Base-by-base conservation (phyloP, 2,113 vertebrate genomes). In the Origma solitaria region DNA sequence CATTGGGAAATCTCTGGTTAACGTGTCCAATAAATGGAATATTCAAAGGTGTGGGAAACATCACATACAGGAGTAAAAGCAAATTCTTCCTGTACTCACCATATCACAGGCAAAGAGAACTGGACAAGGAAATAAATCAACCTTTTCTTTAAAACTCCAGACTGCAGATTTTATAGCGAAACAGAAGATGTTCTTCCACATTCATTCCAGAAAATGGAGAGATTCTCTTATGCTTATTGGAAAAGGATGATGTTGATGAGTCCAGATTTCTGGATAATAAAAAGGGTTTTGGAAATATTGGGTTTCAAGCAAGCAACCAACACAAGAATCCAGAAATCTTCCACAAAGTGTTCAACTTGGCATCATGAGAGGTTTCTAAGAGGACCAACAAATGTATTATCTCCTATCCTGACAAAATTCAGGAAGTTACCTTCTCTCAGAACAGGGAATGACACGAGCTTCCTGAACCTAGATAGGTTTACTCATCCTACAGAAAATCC, bases 1-100 rank as follows among this genome's bases (percentile, higher is more conserved):
- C 28, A 3, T 0, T 1, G 0, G 38, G 33, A 56, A 42, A 69
- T 8, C 28, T 45, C 23, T 12, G 28, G 16, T 61, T 20, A 30
- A 3, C 28, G 31, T 50, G 15, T 25, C 9, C 15, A 47, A 10
- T 15, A 45, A 85, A 65, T 53, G 23, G 33, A 60, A 56, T 14
- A 12, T 37, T 38, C 44, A 33, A 35, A 90, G 7, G 9, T 50
- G 13, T 65, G 18, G 50, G 35, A 57, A 81, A 37, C 9, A 58
- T 70, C 19, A 17, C 2, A 3, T 22, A 2, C 35, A 84, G 45
- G n/a, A 18, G 7, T 40, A 37, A 82, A 80, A 42, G 10, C 4
- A 73, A 65, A 45, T 40, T 68, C 30, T 92, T 16, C 19, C 62
- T 45, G 31, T 20, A 6, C 15, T 77, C 30, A 18, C 28, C 65